Evolutionary conservation across 64 coral and sea anemone genomes (phyloP).

Genomic region (Catalaphyllia jardinei): DNA sequence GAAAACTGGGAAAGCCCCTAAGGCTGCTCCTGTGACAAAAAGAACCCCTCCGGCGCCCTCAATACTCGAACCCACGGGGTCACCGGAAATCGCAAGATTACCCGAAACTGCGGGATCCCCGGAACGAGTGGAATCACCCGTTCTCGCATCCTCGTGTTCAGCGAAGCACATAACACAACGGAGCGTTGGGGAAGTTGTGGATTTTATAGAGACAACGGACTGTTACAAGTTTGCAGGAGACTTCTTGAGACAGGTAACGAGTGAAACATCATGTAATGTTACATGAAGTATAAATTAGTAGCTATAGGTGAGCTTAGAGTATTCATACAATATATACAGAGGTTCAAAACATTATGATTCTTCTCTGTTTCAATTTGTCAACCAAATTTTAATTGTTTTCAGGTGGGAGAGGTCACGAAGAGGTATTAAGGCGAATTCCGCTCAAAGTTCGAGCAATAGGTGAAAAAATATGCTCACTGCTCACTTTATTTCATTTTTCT

Average conservation of each 20-base stretch:
- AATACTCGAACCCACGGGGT: neutral
- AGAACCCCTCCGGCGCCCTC: neutral
- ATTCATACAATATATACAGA: no score
- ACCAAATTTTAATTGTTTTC: no score
- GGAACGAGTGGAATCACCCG: neutral
- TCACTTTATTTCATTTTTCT: no score
- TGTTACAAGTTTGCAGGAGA: constrained; percentile 50
- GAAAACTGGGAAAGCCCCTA: neutral
- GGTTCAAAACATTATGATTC: no score
- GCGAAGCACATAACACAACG: constrained; percentile 39
- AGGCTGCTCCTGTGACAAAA: neutral
- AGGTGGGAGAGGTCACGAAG: no score
- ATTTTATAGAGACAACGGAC: constrained; percentile 45
- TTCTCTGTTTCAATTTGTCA: no score
- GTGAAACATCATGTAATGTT: no score
- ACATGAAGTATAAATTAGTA: no score
- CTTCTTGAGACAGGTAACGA: constrained; percentile 53
- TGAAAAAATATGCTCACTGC: no score
- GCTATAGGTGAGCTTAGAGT: no score
- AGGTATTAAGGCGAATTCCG: no score
- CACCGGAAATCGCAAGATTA: neutral
- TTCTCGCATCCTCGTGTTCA: neutral
- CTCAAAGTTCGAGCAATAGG: no score
- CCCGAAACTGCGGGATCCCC: neutral
- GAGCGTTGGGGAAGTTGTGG: constrained; percentile 35